Evolutionary conservation across 30 jellyfish, hydroid and myxozoan species (phyloP), one percentile per base, ranked within the genome.

Genomic region (Aurelia coerulea): DNA sequence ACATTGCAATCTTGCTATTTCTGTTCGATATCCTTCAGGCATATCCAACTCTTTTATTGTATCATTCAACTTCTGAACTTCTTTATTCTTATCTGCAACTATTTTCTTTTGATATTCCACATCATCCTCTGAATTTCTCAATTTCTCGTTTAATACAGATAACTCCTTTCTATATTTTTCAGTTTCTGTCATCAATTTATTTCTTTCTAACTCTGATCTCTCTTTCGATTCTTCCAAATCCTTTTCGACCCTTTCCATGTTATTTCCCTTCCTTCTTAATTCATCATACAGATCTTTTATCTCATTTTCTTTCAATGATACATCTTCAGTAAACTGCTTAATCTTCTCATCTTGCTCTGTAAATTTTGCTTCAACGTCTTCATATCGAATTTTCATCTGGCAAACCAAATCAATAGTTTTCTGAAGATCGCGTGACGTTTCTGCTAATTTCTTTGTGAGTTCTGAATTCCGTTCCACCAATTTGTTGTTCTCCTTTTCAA

Each of bases 321-420:
- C 18, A 35, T 19, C 82, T 5, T 35, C 80, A 15, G 74, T 17
- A 60, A 80, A 29, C 3, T 35, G 64, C 5, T 67, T 37, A 33
- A 80, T 67, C 76, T 67, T 65, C 1, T 39, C 80, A 19, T 80
- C 90, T 2, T 65, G 60, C 19, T 80, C 90, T 65, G 65, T 52
- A 65, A 39, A 80, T 51, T 35, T 46, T 18, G 42, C 64, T 23
- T 80, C 90, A 37, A 52, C 83, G 32, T 80, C 50, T 35, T 50
- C 83, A 80, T 80, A 80, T 35, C 90, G 33, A 14, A 68, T 52
- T 62, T 66, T 80, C 90, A 80, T 4, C 32, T 19, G 46, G 60
- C 49, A 63, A 58, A 67, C 73, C 41, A 63, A 50, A 11, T 65
- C 90, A 42, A n/a, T 31, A 13, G 90, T 13, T 63, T 41, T 72